Percentiles rank a stretch among this genome's conserved stretches.
These are phyloP conservation scores for Alviniconcha marisindica DNA, from an alignment of 1,140 invertebrate genomes.

Conservation along the genomic window DNA sequence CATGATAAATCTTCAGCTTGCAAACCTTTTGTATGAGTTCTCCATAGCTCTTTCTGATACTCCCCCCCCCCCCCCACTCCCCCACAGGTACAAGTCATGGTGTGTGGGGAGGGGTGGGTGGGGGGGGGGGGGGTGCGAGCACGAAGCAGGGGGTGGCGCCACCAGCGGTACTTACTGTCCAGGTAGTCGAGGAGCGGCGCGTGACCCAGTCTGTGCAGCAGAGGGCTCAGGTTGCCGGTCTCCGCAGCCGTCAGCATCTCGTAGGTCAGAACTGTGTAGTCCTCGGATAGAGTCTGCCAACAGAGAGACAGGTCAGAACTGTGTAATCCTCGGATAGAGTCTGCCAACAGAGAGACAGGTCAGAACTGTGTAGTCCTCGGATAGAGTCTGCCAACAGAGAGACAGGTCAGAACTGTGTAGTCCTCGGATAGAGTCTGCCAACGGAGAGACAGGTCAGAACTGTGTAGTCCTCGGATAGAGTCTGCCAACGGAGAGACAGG, in stretches of 20 bases:
- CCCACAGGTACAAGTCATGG: too few species aligned
- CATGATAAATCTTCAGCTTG: too few species aligned
- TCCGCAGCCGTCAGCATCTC: constrained; percentile 27
- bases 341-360: neutral
- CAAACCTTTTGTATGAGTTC: too few species aligned
- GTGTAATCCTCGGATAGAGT: neutral
- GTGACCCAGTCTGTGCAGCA: constrained; percentile 7
- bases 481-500: too few species aligned
- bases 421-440: neutral
- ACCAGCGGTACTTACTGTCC: neutral
- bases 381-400: neutral
- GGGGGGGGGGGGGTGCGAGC: too few species aligned
- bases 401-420: neutral
- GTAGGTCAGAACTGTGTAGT: neutral
- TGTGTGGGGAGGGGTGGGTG: too few species aligned
- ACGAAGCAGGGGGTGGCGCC: too few species aligned
- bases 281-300: neutral
- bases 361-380: neutral
- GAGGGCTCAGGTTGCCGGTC: neutral
- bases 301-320: neutral
- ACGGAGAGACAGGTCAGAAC: neutral
- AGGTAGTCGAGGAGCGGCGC: constrained; percentile 4
- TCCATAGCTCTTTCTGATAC: too few species aligned
- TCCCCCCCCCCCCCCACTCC: too few species aligned
- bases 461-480: neutral